A percentile compares a stretch with the other conserved stretches of the same genome.
These are phyloP conservation scores for Ephialtes manifestator DNA, from an alignment of 2,888 invertebrate genomes.

Conservation along the genomic window DNA sequence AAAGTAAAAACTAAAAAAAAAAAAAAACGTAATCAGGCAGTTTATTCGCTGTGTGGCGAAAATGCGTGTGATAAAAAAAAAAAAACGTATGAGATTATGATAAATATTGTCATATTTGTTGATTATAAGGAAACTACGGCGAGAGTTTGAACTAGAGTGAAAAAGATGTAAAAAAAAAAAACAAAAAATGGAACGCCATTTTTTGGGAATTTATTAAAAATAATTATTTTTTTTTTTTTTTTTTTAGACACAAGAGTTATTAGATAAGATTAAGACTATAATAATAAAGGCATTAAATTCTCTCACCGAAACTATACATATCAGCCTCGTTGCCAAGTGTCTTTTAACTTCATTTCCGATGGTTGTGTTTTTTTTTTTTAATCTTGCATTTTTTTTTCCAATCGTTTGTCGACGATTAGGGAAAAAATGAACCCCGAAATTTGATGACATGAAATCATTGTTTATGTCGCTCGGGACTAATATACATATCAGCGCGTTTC, in stretches of 20 bases:
- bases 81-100: constrained; percentile 24
- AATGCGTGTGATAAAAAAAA: constrained; percentile 50
- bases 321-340: constrained; percentile 73
- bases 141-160: constrained; percentile 56
- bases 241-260: constrained; percentile 10
- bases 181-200: neutral
- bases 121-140: constrained; percentile 25
- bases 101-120: constrained; percentile 43
- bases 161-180: no score
- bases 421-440: constrained; percentile 30
- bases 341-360: constrained; percentile 11
- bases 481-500: constrained; percentile 78
- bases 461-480: constrained; percentile 69
- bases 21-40: constrained; percentile 24
- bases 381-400: constrained; percentile 31
- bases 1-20: constrained; percentile 43
- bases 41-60: constrained; percentile 25
- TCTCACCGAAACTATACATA: constrained; percentile 74
- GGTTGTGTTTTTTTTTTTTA: constrained; percentile 34
- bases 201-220: neutral
- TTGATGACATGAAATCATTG: constrained; percentile 19
- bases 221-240: constrained; percentile 23
- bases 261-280: constrained; percentile 19
- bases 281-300: constrained; percentile 73
- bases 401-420: constrained; percentile 5